These are phyloP conservation scores for Lepus oiostolus DNA, from an alignment of 2,797 vertebrate genomes.

Conservation along the genomic window DNA sequence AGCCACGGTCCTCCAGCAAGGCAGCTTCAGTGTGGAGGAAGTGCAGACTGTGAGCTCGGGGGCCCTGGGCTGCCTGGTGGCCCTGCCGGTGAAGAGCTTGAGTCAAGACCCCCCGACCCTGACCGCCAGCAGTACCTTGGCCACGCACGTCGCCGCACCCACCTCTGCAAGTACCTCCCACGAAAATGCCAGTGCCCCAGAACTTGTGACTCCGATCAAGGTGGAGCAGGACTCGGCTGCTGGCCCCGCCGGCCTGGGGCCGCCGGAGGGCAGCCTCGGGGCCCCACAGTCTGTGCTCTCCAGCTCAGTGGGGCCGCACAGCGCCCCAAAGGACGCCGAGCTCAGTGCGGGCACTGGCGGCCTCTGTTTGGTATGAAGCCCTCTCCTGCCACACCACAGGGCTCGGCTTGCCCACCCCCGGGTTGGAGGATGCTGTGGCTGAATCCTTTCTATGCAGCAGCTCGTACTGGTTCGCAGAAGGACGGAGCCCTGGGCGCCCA, in stretches of 20 bases:
- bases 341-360: constrained; percentile 89
- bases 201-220: constrained; percentile 91
- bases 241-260: constrained; percentile 89
- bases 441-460: constrained; percentile 16
- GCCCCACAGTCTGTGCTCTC: constrained; percentile 93
- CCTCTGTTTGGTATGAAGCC: constrained; percentile 93
- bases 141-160: constrained; percentile 87
- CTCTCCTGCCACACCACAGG: constrained; percentile 65
- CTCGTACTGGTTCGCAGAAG: constrained; percentile 58
- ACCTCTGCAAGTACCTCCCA: constrained; percentile 87
- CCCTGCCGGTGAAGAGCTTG: constrained; percentile 91
- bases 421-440: constrained; percentile 66
- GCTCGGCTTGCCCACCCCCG: constrained; percentile 44
- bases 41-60: constrained; percentile 94
- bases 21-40: constrained; percentile 93
- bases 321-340: constrained; percentile 93
- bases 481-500: constrained; percentile 34
- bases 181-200: constrained; percentile 86
- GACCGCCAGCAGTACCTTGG: constrained; percentile 90
- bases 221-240: constrained; percentile 89
- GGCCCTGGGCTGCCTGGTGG: constrained; percentile 92
- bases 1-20: constrained; percentile 92
- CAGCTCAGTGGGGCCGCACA: constrained; percentile 90
- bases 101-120: constrained; percentile 89
- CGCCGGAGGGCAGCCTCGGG: constrained; percentile 92